Percentiles rank a stretch among this genome's conserved stretches.
phyloP scores from a whole-genome alignment of 2,113 vertebrate species.

The Athene cunicularia region DNA sequence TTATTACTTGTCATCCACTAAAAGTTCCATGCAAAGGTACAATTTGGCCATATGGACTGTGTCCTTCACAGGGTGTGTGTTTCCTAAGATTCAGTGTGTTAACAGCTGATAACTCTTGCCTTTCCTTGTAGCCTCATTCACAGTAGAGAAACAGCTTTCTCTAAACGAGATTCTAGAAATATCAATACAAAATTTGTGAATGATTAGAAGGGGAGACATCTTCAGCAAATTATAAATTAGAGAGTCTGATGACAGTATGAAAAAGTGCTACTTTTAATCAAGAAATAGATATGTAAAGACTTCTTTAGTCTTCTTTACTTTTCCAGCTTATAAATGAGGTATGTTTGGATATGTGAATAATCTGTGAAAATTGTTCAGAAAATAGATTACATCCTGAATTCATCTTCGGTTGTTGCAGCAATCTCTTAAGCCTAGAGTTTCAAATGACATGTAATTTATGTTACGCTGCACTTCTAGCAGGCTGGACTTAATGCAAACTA shows the following conservation, averaged over 20 bases:
- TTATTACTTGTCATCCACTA: too few relatives aligned
- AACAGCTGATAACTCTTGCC: not conserved
- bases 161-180: not conserved
- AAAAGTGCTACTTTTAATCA: conserved; percentile 35
- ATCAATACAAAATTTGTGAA: not conserved
- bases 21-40: too few relatives aligned
- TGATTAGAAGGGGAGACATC: not conserved
- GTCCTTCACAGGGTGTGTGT: not conserved
- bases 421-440: conserved; percentile 48
- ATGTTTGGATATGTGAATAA: conserved; percentile 16
- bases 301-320: not conserved
- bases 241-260: not conserved
- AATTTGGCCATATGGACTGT: not conserved
- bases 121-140: not conserved
- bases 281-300: not conserved
- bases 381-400: conserved; percentile 30
- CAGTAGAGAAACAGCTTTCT: not conserved
- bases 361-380: conserved; percentile 22
- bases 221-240: not conserved
- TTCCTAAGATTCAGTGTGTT: not conserved
- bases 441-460: conserved; percentile 47
- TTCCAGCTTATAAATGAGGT: conserved; percentile 2
- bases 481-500: conserved; percentile 63
- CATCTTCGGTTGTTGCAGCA: conserved; percentile 4
- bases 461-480: conserved; percentile 19